Conservation (phyloP, 2,888 invertebrate genomes). For the Lacanobia wlatinum region DNA sequence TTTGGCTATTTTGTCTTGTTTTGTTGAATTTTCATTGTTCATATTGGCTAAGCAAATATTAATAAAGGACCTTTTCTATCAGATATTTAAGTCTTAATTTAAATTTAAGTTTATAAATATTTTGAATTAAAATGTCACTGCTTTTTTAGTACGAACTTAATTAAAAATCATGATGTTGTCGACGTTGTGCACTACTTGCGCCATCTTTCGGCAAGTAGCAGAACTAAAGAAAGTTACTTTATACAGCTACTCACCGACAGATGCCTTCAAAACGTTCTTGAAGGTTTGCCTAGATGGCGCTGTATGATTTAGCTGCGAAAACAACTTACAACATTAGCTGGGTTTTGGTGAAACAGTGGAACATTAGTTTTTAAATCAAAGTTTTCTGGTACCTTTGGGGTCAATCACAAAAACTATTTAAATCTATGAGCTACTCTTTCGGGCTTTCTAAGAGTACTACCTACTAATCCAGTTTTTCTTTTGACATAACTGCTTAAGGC, state of each 20-base stretch:
- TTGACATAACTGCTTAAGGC: background rate
- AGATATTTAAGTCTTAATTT: background rate
- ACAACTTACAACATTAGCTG: background rate
- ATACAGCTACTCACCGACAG: conserved; percentile 11
- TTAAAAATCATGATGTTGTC: background rate
- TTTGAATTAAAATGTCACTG: too few relatives aligned
- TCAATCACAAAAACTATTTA: too few relatives aligned
- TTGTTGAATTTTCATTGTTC: background rate
- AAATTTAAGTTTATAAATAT: background rate
- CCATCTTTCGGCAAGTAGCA: conserved; percentile 39
- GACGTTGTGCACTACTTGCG: background rate
- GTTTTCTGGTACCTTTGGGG: background rate
- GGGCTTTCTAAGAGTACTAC: background rate
- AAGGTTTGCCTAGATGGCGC: conserved; percentile 39
- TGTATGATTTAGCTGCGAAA: background rate
- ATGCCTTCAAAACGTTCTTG: conserved; percentile 12
- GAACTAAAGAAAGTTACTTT: background rate
- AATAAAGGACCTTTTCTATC: background rate
- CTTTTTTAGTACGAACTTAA: too few relatives aligned
- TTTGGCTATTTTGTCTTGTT: background rate
- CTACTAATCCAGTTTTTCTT: background rate
- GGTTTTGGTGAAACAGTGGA: background rate
- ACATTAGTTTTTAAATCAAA: background rate
- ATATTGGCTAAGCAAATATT: background rate
- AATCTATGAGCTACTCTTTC: background rate